Evolutionary conservation across 2,888 invertebrate species (phyloP).

Genomic region (Euproctis similis): DNA sequence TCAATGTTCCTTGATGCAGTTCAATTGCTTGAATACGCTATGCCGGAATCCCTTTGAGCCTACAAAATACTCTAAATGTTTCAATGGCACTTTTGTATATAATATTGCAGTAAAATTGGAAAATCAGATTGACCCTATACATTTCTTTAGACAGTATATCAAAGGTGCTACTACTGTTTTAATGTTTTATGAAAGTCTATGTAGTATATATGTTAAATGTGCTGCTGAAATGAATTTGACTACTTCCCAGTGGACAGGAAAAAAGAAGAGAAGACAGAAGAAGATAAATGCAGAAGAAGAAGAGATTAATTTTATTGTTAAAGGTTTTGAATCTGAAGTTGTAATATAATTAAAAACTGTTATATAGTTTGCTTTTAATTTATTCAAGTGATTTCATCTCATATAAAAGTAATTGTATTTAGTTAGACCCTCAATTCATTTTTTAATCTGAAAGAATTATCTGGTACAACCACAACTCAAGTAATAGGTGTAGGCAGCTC

Average conservation of each 20-base stretch:
- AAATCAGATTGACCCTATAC: constrained; percentile 67
- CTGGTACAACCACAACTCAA: too few species aligned
- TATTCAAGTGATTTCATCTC: too few species aligned
- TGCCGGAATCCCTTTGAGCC: constrained; percentile 76
- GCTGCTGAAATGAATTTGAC: constrained; percentile 38
- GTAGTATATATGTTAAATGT: constrained; percentile 33
- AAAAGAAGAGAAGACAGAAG: constrained; percentile 36
- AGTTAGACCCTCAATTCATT: too few species aligned
- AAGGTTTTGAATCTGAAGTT: constrained; percentile 64
- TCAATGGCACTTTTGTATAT: constrained; percentile 85
- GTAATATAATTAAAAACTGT: constrained; percentile 20
- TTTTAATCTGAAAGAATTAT: too few species aligned
- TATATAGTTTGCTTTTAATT: too few species aligned
- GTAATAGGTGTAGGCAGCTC: too few species aligned
- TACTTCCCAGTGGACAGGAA: constrained; percentile 33
- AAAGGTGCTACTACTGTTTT: constrained; percentile 49
- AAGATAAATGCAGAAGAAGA: constrained; percentile 34
- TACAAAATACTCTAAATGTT: constrained; percentile 77
- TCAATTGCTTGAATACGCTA: constrained; percentile 79
- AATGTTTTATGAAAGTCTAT: constrained; percentile 51
- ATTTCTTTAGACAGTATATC: constrained; percentile 71
- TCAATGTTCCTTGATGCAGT: constrained; percentile 77
- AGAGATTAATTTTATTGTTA: constrained; percentile 47
- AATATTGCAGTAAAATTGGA: constrained; percentile 80
- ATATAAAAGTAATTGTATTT: too few species aligned